Evolutionary conservation across 2,113 vertebrate species (phyloP).

Genomic region (Ceyx melanurus): DNA sequence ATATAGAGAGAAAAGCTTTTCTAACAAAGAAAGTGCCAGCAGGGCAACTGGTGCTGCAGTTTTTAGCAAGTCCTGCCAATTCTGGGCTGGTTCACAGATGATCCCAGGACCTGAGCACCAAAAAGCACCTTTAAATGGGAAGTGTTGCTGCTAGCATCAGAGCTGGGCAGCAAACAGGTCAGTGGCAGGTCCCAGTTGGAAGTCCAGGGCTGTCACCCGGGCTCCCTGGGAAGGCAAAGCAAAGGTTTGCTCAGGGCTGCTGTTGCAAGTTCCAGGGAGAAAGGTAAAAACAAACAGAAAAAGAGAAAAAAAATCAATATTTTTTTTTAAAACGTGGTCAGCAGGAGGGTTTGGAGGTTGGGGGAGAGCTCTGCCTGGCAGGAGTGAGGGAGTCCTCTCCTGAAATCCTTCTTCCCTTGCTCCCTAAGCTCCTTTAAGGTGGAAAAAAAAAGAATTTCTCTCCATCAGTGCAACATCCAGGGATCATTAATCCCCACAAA

Average conservation of each 20-base stretch:
- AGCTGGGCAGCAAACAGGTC: neutral
- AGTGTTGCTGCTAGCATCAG: neutral
- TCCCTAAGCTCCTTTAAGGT: neutral
- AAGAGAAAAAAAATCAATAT: neutral
- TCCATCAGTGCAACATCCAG: neutral
- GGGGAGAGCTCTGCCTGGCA: neutral
- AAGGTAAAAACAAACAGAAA: constrained; percentile 9
- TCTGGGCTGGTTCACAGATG: neutral
- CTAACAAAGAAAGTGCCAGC: rapidly evolving
- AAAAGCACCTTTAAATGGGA: neutral
- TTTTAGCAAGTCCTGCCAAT: neutral
- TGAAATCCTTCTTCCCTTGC: neutral
- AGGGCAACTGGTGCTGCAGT: rapidly evolving
- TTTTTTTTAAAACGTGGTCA: neutral
- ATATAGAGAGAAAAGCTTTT: neutral
- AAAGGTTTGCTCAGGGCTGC: constrained; percentile 5
- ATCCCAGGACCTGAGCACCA: neutral
- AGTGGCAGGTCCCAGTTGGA: neutral
- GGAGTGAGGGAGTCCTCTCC: neutral
- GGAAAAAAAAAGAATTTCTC: neutral
- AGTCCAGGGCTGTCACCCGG: neutral
- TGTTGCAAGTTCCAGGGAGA: constrained; percentile 22
- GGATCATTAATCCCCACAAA: neutral
- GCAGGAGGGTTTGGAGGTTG: neutral
- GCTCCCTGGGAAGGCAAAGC: rapidly evolving